Evolutionary conservation across 2,113 vertebrate genomes (phyloP).

Genomic region (Piaya cayana): DNA sequence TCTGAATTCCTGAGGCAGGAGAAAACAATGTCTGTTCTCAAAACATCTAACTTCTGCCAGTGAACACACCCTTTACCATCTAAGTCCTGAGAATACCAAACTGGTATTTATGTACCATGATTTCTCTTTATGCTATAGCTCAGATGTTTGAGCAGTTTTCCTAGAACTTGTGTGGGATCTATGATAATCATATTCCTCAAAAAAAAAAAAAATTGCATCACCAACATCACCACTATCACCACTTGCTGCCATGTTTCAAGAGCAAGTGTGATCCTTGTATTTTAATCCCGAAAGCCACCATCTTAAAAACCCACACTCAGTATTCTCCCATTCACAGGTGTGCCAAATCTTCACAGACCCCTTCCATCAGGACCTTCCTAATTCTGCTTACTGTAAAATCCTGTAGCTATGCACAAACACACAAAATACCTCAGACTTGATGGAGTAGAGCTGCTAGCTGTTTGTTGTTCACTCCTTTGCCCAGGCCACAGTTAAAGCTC

Average conservation of each 20-base stretch:
- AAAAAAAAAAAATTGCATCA: neutral
- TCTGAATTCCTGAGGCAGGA: neutral
- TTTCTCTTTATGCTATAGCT: neutral
- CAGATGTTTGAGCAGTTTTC: neutral
- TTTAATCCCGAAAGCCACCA: neutral
- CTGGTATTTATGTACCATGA: accelerated
- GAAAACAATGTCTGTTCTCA: neutral
- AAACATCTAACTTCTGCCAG: neutral
- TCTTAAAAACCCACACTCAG: neutral
- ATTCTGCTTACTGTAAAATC: neutral
- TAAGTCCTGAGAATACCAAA: neutral
- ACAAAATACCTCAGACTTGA: neutral
- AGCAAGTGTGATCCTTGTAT: neutral
- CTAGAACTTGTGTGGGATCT: neutral
- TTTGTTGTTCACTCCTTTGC: neutral
- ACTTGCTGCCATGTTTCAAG: neutral
- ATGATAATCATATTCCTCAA: neutral
- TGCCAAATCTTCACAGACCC: neutral
- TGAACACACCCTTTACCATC: neutral
- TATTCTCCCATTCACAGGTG: neutral
- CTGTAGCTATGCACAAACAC: neutral
- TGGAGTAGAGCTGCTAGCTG: neutral
- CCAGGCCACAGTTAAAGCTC: neutral
- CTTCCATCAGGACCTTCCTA: neutral
- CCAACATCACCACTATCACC: neutral